Evolutionary conservation across 2,797 vertebrate species (phyloP), one percentile per base, ranked within the genome.

Genomic region (Argyrosomus regius): DNA sequence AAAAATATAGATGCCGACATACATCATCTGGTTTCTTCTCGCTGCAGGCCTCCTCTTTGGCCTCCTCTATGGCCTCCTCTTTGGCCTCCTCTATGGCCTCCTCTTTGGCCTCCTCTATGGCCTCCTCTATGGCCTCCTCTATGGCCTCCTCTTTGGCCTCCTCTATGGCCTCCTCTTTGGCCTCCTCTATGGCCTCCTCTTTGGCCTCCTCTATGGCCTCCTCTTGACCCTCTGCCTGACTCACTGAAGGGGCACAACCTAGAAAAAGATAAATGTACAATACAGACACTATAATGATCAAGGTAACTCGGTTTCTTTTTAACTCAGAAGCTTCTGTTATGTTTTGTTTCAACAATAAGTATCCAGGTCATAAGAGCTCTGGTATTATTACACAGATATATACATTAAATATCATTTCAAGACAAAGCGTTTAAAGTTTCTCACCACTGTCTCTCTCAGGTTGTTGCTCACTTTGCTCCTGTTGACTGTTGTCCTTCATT

Each of bases 11-110:
- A 54, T 57, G 17, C 1, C 12, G 56, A 65, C 90, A 3, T 82
- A 94, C 94, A 7, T 90, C 72, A 4, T 91, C 81, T 16, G 84
- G 61, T 79, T 84, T 93, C 43, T 80, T 87, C 28, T 89, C 86
- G 5, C 52, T 85, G 65, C 65, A 28, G 50, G 56, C 72, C 60
- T 92, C 84, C 26, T 86, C 84, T 73, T 88, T 88, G 11, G 39
- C 70, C 6, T 31, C 31, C 31, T 31, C 31, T 31, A 1, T 89
- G 12, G 10, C 43, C 20, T 87, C 90, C 5, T 91, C 89, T 3
- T 83, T 31, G 4, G 5, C 28, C 28, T 31, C 28, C 28, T 31
- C 28, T 31, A 1, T 31, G 12, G 9, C 41, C 20, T 87, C 90
- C 5, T 91, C 89, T 3, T 84, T 28, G 31, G 31, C 31, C 31